phyloP scores from a whole-genome alignment of 2,888 invertebrate genomes.

The Synanthedon myopaeformis region DNA sequence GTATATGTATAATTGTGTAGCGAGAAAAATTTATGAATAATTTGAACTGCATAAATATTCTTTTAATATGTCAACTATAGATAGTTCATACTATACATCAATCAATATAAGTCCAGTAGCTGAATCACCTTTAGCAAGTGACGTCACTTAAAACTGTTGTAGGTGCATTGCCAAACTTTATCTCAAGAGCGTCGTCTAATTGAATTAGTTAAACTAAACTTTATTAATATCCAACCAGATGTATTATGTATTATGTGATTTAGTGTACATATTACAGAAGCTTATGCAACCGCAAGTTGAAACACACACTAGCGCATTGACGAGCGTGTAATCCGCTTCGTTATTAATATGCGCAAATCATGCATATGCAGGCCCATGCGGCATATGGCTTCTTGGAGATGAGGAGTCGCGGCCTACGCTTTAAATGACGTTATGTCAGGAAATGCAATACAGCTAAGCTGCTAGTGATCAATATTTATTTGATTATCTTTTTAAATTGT shows the following conservation, averaged over 20 bases:
- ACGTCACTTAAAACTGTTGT: neutral
- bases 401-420: constrained; percentile 15
- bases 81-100: too few relatives aligned
- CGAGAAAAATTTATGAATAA: too few relatives aligned
- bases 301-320: neutral
- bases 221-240: neutral
- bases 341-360: constrained; percentile 56
- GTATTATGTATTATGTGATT: neutral
- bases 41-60: too few relatives aligned
- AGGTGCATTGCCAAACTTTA: neutral
- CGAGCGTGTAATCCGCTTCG: constrained; percentile 22
- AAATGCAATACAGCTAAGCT: too few relatives aligned
- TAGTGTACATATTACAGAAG: neutral
- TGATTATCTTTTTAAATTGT: too few relatives aligned
- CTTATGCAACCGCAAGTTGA: neutral
- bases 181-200: neutral
- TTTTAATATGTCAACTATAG: too few relatives aligned
- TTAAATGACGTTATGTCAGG: constrained; percentile 24
- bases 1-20: too few relatives aligned
- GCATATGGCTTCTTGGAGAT: constrained; percentile 38
- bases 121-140: neutral
- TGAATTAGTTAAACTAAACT: neutral
- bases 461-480: too few relatives aligned
- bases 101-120: too few relatives aligned
- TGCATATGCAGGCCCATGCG: constrained; percentile 22